A percentile compares a stretch with the other conserved stretches of the same genome.
These are phyloP conservation scores for Chironomus tepperi DNA, from an alignment of 1,140 invertebrate genomes.

Conservation along the genomic window DNA sequence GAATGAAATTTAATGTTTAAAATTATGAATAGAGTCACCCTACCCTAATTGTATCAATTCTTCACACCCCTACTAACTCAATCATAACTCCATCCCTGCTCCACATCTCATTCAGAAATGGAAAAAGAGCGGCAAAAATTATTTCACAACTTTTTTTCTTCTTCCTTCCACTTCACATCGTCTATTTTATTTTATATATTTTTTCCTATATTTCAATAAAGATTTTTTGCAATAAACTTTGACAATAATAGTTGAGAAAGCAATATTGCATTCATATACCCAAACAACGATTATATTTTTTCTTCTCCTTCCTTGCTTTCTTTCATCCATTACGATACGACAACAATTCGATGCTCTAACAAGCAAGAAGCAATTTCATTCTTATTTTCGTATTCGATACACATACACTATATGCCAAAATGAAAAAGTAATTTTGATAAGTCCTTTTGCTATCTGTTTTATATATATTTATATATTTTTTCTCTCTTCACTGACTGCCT, in stretches of 20 bases:
- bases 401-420: background rate
- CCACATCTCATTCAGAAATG: too few relatives aligned
- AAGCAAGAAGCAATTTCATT: slow-evolving; percentile 13
- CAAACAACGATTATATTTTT: background rate
- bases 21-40: too few relatives aligned
- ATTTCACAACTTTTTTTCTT: background rate
- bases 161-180: background rate
- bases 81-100: too few relatives aligned
- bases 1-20: too few relatives aligned
- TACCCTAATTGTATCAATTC: too few relatives aligned
- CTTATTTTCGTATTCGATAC: slow-evolving; percentile 7
- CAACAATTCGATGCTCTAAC: background rate
- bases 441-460: background rate
- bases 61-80: too few relatives aligned
- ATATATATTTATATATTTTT: too few relatives aligned
- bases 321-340: too few relatives aligned
- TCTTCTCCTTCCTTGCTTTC: too few relatives aligned
- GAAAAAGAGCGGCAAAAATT: background rate
- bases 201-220: slow-evolving; percentile 2
- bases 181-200: background rate
- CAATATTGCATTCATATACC: slow-evolving; percentile 7
- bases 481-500: too few relatives aligned
- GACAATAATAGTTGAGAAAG: slow-evolving; percentile 8
- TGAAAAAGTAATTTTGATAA: slow-evolving; percentile 15
- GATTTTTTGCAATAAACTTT: background rate